phyloP scores from a whole-genome alignment of 2,797 vertebrate genomes.

The Erpetoichthys calabaricus region DNA sequence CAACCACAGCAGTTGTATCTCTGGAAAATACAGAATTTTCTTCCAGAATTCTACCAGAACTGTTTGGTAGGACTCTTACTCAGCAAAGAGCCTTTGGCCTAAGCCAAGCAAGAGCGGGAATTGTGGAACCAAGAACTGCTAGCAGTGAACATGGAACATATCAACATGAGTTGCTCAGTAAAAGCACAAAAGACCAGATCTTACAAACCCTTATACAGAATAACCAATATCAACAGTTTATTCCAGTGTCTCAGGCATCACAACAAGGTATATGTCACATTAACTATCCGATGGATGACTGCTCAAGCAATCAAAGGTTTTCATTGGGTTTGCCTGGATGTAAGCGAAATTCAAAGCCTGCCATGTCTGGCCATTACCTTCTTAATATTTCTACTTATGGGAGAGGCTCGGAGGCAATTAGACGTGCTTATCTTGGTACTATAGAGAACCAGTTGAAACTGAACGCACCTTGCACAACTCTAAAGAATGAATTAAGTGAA shows the following conservation, averaged over 20 bases:
- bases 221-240: conserved; percentile 46
- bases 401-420: conserved; percentile 66
- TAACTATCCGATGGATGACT: conserved; percentile 37
- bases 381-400: conserved; percentile 93
- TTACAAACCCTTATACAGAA: conserved; percentile 70
- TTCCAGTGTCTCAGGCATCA: conserved; percentile 36
- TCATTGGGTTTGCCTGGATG: conserved; percentile 66
- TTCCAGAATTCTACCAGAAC: background rate
- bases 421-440: conserved; percentile 44
- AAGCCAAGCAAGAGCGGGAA: conserved; percentile 37
- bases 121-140: conserved; percentile 37
- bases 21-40: conserved; percentile 12
- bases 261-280: conserved; percentile 42
- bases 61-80: conserved; percentile 13
- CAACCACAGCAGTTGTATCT: rapidly evolving
- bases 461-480: conserved; percentile 32
- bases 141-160: conserved; percentile 21
- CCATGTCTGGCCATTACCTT: conserved; percentile 92
- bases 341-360: conserved; percentile 68
- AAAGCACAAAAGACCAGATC: conserved; percentile 69
- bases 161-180: conserved; percentile 57
- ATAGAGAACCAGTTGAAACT: conserved; percentile 26
- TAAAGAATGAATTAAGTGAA: conserved; percentile 44
- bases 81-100: conserved; percentile 34
- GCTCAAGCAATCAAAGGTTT: conserved; percentile 50